Percentiles rank a stretch among this genome's conserved stretches.
Evolutionary conservation across 2,888 invertebrate genomes (phyloP).

Genomic region (Xestia xanthographa): DNA sequence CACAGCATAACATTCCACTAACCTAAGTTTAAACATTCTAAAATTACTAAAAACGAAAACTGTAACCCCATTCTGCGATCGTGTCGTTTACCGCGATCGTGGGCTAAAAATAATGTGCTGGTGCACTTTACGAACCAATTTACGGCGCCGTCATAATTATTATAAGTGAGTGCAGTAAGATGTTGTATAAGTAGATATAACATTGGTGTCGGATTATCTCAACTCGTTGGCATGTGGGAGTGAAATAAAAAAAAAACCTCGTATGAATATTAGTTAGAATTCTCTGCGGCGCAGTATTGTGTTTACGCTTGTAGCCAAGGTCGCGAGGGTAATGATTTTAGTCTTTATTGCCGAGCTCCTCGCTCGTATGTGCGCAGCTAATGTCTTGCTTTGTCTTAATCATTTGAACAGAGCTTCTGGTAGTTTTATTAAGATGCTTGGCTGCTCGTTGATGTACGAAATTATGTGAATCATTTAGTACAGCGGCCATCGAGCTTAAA

Average conservation of each 20-base stretch:
- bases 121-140: conserved; percentile 55
- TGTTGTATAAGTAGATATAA: conserved; percentile 40
- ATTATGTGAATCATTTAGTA: conserved; percentile 2
- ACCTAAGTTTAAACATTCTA: conserved; percentile 36
- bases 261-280: conserved; percentile 63
- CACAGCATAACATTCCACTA: conserved; percentile 10
- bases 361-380: conserved; percentile 39
- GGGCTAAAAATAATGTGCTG: conserved; percentile 68
- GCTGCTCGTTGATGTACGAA: conserved; percentile 19
- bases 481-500: neutral
- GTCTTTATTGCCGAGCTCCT: conserved; percentile 57
- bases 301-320: conserved; percentile 62
- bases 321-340: conserved; percentile 63
- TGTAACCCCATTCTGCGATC: conserved; percentile 44
- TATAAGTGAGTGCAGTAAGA: conserved; percentile 40
- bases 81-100: conserved; percentile 50
- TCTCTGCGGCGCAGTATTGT: conserved; percentile 64
- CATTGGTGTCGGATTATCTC: conserved; percentile 65
- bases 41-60: conserved; percentile 49
- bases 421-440: conserved; percentile 40
- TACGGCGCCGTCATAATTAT: conserved; percentile 45
- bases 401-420: conserved; percentile 47
- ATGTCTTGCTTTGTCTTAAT: conserved; percentile 46
- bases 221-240: conserved; percentile 53
- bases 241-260: conserved; percentile 49